Evolutionary conservation across 2,797 vertebrate genomes (phyloP).

Genomic region (Sciurus vulgaris): DNA sequence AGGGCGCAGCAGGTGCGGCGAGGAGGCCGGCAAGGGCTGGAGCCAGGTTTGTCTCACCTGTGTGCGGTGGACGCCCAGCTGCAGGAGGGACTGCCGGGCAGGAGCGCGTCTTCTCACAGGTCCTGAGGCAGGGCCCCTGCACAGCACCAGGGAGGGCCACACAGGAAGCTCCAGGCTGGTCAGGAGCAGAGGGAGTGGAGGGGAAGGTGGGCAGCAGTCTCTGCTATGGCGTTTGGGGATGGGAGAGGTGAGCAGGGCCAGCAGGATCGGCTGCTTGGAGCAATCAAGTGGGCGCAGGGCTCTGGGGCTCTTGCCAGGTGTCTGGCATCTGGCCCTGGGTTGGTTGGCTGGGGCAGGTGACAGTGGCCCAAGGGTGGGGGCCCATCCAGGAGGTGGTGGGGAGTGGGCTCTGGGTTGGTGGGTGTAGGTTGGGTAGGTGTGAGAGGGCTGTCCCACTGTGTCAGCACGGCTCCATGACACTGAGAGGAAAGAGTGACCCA

Average conservation of each 20-base stretch:
- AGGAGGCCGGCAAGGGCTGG: no score
- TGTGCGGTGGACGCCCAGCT: neutral
- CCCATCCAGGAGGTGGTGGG: no score
- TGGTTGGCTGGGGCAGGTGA: no score
- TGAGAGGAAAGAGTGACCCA: neutral
- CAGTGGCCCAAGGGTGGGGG: neutral
- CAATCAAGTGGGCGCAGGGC: neutral
- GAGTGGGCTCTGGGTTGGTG: neutral
- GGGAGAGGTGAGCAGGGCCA: fast-evolving
- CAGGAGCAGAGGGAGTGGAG: neutral
- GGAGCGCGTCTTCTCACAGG: neutral
- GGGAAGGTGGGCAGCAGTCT: neutral
- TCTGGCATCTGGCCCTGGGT: neutral
- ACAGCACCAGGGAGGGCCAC: neutral
- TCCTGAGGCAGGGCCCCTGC: neutral
- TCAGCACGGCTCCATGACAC: neutral
- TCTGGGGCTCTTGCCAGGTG: neutral
- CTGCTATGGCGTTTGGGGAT: neutral
- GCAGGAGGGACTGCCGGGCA: fast-evolving
- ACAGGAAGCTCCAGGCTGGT: fast-evolving
- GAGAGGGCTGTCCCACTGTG: neutral
- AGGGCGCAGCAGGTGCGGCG: neutral
- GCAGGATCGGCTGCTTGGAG: fast-evolving
- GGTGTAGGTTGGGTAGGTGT: neutral
- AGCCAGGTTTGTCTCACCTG: neutral